Evolutionary conservation across 2,797 vertebrate species (phyloP), one percentile per base, ranked within the genome.

Genomic region (Cynodonichthys magdalenae): DNA sequence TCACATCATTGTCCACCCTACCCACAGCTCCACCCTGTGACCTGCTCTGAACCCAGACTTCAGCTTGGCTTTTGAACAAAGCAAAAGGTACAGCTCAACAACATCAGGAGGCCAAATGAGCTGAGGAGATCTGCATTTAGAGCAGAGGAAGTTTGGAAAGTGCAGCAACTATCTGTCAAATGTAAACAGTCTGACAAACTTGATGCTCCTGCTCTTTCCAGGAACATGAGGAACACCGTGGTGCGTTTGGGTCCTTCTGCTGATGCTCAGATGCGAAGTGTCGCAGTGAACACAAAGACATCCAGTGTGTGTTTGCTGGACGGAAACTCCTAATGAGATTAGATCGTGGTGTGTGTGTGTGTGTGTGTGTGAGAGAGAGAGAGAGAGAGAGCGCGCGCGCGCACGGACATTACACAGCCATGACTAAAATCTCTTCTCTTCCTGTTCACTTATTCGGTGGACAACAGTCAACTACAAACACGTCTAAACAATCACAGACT

Each of bases 241-340:
- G 78, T 85, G 89, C 83, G 79, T 92, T 76, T 72, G 85, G 14
- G 90, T 90, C 68, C 28, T 75, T 77, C 88, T 86, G 88, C 84
- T 89, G 87, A 84, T 90, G 86, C 85, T 71, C 62, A 36, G 61
- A 62, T 17, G 71, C 69, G 59, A 52, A 87, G 80, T 86, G 91
- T 76, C 82, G 63, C 69, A 48, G 71, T n/a, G 64, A 76, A 75
- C 87, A 98, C 96, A 97, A 96, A 96, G 93, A 92, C 93, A 86
- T 91, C 91, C 95, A 94, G 94, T 97, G 95, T 97, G 94, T 97
- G 94, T 95, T 71, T 91, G 79, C 90, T 88, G 93, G 94, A 94
- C 94, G 95, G 96, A 98, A 97, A 96, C 94, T 95, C 95, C 94
- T 96, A 96, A 97, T 97, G 95, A 95, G 95, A 97, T 97, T 96